Evolutionary conservation across 2,888 invertebrate genomes (phyloP).

Genomic region (Drosophila imparisetae): DNA sequence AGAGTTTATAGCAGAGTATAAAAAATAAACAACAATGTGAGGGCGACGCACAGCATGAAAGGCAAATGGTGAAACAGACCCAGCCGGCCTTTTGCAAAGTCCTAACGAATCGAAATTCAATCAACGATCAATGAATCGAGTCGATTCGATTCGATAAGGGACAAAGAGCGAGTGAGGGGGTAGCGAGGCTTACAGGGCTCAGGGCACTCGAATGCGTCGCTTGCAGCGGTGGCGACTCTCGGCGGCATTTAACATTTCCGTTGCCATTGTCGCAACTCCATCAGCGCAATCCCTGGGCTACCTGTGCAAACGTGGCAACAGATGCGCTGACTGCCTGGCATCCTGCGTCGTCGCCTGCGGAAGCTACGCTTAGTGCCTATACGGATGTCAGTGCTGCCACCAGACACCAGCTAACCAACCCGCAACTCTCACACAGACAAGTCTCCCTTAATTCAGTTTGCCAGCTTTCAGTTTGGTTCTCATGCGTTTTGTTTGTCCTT

Average conservation of each 20-base stretch:
- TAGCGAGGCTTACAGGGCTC: slow-evolving; percentile 26
- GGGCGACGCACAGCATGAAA: slow-evolving; percentile 29
- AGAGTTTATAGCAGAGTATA: slow-evolving; percentile 15
- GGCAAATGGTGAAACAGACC: slow-evolving; percentile 35
- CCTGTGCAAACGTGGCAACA: slow-evolving; percentile 46
- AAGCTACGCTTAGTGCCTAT: slow-evolving; percentile 64
- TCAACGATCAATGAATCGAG: slow-evolving; percentile 77
- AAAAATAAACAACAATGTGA: slow-evolving; percentile 11
- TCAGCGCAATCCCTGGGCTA: slow-evolving; percentile 42
- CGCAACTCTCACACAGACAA: neutral
- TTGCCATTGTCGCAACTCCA: slow-evolving; percentile 61
- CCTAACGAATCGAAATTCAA: slow-evolving; percentile 76
- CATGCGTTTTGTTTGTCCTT: slow-evolving; percentile 54
- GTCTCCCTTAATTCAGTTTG: slow-evolving; percentile 65
- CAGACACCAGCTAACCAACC: slow-evolving; percentile 14
- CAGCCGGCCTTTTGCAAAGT: slow-evolving; percentile 37
- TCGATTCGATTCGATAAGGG: slow-evolving; percentile 15
- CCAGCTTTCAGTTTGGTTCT: slow-evolving; percentile 53
- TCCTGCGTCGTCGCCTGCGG: slow-evolving; percentile 66
- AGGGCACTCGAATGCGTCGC: slow-evolving; percentile 15
- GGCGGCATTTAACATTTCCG: slow-evolving; percentile 80
- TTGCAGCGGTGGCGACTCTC: slow-evolving; percentile 16
- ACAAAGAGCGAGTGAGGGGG: neutral
- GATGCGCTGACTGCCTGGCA: slow-evolving; percentile 35
- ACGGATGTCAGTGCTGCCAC: slow-evolving; percentile 70